Conservation (phyloP, 2,113 vertebrate genomes). For the Gambusia holbrooki region DNA sequence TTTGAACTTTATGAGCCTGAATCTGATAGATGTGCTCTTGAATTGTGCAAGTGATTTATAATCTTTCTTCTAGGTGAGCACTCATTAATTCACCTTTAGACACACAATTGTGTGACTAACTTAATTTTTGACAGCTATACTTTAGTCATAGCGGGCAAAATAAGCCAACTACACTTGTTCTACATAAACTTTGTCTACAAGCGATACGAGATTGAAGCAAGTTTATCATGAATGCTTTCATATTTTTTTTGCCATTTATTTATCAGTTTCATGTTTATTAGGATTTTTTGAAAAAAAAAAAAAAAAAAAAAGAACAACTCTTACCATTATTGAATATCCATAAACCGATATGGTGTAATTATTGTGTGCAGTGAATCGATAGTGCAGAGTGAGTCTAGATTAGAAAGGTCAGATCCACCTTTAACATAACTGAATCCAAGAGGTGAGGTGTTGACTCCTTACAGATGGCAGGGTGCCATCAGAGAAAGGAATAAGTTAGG, state of each 20-base stretch:
- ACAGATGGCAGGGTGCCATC: neutral
- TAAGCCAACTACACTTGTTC: neutral
- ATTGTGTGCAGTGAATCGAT: neutral
- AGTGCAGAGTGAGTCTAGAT: conserved; percentile 14
- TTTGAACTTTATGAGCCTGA: neutral
- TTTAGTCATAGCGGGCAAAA: neutral
- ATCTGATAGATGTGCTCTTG: neutral
- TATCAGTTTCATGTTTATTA: neutral
- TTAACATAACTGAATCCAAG: conserved; percentile 16
- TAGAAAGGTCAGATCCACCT: conserved; percentile 22
- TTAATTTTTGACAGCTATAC: neutral
- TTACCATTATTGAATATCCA: neutral
- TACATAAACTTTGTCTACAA: no score
- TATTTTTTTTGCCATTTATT: no score
- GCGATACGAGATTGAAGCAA: no score
- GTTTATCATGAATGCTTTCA: no score
- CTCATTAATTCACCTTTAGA: neutral
- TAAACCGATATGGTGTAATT: no score
- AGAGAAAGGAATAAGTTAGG: neutral
- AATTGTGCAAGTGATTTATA: neutral
- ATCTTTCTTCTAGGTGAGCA: neutral
- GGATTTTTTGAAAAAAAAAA: neutral
- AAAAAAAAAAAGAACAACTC: neutral
- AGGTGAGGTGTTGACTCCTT: conserved; percentile 5
- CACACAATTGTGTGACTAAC: neutral